Conservation (phyloP, 2,888 invertebrate genomes). For the Drosophila anomalata region DNA sequence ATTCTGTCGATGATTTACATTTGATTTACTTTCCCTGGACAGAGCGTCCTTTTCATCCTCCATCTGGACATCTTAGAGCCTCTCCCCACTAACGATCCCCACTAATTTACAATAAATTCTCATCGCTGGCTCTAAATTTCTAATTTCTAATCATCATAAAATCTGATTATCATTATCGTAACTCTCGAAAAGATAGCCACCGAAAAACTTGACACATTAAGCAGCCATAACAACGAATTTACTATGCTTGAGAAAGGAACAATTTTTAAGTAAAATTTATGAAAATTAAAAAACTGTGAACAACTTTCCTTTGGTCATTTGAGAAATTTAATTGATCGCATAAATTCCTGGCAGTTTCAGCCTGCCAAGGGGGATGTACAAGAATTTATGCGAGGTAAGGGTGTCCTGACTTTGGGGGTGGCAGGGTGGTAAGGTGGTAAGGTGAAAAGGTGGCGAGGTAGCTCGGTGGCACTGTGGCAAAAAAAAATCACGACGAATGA, state of each 20-base stretch:
- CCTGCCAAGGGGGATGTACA: slow-evolving; percentile 16
- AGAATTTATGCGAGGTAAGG: slow-evolving; percentile 63
- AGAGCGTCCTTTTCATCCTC: background rate
- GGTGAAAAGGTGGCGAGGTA: background rate
- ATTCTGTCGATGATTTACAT: slow-evolving; percentile 77
- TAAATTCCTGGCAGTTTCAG: slow-evolving; percentile 64
- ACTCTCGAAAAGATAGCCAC: slow-evolving; percentile 39
- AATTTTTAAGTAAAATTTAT: slow-evolving; percentile 82
- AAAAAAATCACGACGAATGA: slow-evolving; percentile 53
- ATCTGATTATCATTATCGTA: slow-evolving; percentile 76
- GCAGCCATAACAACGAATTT: slow-evolving; percentile 54
- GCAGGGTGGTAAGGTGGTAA: slow-evolving; percentile 2
- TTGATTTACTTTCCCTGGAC: slow-evolving; percentile 71
- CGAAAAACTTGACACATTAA: slow-evolving; percentile 71
- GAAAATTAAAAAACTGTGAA: slow-evolving; percentile 81
- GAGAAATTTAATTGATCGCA: slow-evolving; percentile 80
- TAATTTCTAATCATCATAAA: slow-evolving; percentile 80
- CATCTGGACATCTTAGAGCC: no score
- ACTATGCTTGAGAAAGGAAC: slow-evolving; percentile 46
- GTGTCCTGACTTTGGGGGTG: slow-evolving; percentile 4
- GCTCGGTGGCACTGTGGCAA: no score
- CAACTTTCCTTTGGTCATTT: slow-evolving; percentile 72
- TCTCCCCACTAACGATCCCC: background rate
- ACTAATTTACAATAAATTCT: slow-evolving; percentile 76
- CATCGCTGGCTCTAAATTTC: slow-evolving; percentile 47